These are phyloP conservation scores for Clistopyga incitator DNA, from an alignment of 2,888 invertebrate species.

Conservation along the genomic window DNA sequence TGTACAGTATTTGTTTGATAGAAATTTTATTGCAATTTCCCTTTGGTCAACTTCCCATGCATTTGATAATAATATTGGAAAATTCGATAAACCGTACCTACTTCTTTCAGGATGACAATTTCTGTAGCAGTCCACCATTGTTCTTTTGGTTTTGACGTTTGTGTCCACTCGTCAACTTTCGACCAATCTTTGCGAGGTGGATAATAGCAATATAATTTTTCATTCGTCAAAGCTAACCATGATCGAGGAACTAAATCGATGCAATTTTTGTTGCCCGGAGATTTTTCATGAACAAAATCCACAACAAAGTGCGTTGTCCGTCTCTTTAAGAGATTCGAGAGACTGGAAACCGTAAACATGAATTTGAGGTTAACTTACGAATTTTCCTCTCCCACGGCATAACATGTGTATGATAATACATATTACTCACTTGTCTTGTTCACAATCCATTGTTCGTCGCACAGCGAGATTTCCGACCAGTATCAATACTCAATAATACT, in stretches of 20 bases:
- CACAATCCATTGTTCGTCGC: background rate
- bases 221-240: conserved; percentile 11
- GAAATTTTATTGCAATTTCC: background rate
- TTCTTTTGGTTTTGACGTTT: conserved; percentile 16
- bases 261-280: background rate
- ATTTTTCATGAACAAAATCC: background rate
- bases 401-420: background rate
- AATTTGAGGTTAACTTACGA: background rate
- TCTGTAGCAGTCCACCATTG: conserved; percentile 20
- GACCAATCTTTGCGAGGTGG: conserved; percentile 30
- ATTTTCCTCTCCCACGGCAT: background rate
- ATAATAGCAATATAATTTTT: conserved; percentile 28
- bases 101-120: conserved; percentile 38
- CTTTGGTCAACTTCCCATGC: background rate
- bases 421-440: background rate
- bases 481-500: background rate
- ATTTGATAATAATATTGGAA: background rate
- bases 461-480: background rate
- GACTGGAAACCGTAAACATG: conserved; percentile 3
- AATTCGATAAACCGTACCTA: conserved; percentile 25
- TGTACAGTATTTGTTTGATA: background rate
- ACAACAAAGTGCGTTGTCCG: conserved; percentile 6
- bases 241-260: conserved; percentile 8
- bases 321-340: background rate
- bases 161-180: conserved; percentile 37